Percentiles rank a stretch among this genome's conserved stretches.
Conservation (phyloP, 2,113 vertebrate species). For the Caranx melampygus region DNA sequence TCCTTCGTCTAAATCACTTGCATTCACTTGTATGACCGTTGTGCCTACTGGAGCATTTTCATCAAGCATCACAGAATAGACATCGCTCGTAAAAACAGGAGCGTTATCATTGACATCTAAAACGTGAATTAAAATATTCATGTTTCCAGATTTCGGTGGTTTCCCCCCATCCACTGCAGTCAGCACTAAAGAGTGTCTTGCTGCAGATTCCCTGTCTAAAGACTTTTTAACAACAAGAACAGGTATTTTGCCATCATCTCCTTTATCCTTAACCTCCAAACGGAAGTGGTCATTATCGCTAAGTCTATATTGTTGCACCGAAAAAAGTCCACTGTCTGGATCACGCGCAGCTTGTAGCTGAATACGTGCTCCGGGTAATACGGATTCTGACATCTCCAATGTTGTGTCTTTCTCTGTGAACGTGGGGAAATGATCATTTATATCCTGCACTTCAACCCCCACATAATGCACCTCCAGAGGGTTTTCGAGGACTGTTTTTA, state of each 20-base stretch:
- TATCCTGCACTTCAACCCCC: slow-evolving; percentile 82
- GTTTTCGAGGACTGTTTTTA: slow-evolving; percentile 76
- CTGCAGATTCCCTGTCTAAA: too few relatives aligned
- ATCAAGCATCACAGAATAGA: too few relatives aligned
- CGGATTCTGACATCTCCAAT: slow-evolving; percentile 77
- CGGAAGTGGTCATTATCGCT: slow-evolving; percentile 73
- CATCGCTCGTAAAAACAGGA: too few relatives aligned
- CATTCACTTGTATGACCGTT: too few relatives aligned
- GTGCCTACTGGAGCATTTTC: too few relatives aligned
- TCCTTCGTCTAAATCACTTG: too few relatives aligned
- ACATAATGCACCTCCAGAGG: slow-evolving; percentile 83
- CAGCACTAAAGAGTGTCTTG: too few relatives aligned
- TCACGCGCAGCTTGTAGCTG: slow-evolving; percentile 80
- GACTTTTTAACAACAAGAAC: background rate
- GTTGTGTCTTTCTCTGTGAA: slow-evolving; percentile 72
- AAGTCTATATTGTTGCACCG: slow-evolving; percentile 81
- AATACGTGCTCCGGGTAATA: slow-evolving; percentile 75
- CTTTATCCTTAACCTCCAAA: slow-evolving; percentile 71
- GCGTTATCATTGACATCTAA: too few relatives aligned
- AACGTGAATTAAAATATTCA: too few relatives aligned
- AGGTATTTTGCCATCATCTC: slow-evolving; percentile 72
- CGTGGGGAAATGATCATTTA: slow-evolving; percentile 84
- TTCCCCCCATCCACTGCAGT: too few relatives aligned
- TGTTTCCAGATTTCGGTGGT: too few relatives aligned
- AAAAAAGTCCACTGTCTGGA: slow-evolving; percentile 80